Conservation (phyloP, 2,888 invertebrate genomes). For the Pediacus dermestoides region DNA sequence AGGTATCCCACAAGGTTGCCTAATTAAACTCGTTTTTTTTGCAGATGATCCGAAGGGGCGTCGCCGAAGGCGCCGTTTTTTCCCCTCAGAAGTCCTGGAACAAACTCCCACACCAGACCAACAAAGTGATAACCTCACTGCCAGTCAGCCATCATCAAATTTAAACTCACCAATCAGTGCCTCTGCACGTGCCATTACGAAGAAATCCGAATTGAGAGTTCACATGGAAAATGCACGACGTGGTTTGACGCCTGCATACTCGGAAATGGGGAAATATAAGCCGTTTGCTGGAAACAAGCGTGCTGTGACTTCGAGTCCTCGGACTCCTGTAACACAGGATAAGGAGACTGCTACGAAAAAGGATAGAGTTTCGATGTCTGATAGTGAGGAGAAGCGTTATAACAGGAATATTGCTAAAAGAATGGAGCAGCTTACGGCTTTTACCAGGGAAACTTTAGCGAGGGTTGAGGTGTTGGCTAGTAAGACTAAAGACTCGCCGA, state of each 20-base stretch:
- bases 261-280: constrained; percentile 38
- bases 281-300: constrained; percentile 25
- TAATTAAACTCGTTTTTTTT: constrained; percentile 19
- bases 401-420: constrained; percentile 50
- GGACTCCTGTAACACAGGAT: constrained; percentile 9
- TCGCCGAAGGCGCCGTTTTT: constrained; percentile 41
- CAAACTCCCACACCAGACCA: too few relatives aligned
- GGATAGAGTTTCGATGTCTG: constrained; percentile 1
- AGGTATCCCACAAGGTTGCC: too few relatives aligned
- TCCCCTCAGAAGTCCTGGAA: constrained; percentile 41
- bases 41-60: constrained; percentile 38
- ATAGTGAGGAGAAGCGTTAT: constrained; percentile 12
- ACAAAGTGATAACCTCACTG: constrained; percentile 30
- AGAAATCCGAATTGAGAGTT: constrained; percentile 43
- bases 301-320: constrained; percentile 28
- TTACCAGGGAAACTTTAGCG: constrained; percentile 65
- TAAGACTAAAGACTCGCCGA: constrained; percentile 42
- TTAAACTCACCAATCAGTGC: constrained; percentile 32
- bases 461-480: constrained; percentile 61
- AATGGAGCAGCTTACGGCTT: constrained; percentile 62
- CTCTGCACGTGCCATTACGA: constrained; percentile 24
- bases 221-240: constrained; percentile 50
- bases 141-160: constrained; percentile 22
- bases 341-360: constrained; percentile 12
- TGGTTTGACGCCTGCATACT: constrained; percentile 35